Evolutionary conservation across 2,888 invertebrate genomes (phyloP).

Genomic region (Hyppa rectilinea): DNA sequence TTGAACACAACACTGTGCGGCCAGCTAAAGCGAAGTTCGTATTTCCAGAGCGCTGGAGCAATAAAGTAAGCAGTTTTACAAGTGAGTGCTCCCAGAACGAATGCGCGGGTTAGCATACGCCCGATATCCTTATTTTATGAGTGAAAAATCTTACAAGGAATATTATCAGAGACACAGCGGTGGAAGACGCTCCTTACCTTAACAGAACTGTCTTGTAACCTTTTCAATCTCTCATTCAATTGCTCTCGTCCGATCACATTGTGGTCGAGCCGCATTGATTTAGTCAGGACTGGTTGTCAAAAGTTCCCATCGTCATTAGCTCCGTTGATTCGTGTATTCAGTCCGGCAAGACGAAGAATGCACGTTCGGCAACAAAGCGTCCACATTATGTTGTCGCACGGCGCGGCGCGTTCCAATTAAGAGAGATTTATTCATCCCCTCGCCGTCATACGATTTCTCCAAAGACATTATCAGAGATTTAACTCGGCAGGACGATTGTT

Average conservation of each 20-base stretch:
- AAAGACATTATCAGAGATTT: slow-evolving; percentile 88
- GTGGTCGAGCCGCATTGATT: slow-evolving; percentile 69
- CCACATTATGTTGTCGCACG: slow-evolving; percentile 87
- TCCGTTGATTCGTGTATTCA: slow-evolving; percentile 82
- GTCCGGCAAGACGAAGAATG: slow-evolving; percentile 79
- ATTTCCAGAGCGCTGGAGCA: slow-evolving; percentile 82
- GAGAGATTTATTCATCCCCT: slow-evolving; percentile 87
- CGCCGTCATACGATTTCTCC: slow-evolving; percentile 81
- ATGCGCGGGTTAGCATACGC: slow-evolving; percentile 81
- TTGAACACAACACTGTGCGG: slow-evolving; percentile 71
- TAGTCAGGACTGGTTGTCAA: slow-evolving; percentile 75
- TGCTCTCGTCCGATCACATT: slow-evolving; percentile 61
- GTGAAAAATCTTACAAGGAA: slow-evolving; percentile 78
- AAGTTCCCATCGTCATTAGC: slow-evolving; percentile 82
- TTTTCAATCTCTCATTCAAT: slow-evolving; percentile 65
- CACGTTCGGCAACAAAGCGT: slow-evolving; percentile 82
- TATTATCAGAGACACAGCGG: slow-evolving; percentile 69
- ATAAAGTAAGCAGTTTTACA: slow-evolving; percentile 87
- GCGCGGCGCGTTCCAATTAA: slow-evolving; percentile 87
- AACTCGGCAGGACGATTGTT: slow-evolving; percentile 87
- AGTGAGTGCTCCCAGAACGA: slow-evolving; percentile 84
- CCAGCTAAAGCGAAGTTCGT: slow-evolving; percentile 78
- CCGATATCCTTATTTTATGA: slow-evolving; percentile 84
- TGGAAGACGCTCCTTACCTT: slow-evolving; percentile 56
- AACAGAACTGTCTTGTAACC: slow-evolving; percentile 55